Evolutionary conservation across 2,888 invertebrate genomes (phyloP).

Genomic region (Eurois occulta): DNA sequence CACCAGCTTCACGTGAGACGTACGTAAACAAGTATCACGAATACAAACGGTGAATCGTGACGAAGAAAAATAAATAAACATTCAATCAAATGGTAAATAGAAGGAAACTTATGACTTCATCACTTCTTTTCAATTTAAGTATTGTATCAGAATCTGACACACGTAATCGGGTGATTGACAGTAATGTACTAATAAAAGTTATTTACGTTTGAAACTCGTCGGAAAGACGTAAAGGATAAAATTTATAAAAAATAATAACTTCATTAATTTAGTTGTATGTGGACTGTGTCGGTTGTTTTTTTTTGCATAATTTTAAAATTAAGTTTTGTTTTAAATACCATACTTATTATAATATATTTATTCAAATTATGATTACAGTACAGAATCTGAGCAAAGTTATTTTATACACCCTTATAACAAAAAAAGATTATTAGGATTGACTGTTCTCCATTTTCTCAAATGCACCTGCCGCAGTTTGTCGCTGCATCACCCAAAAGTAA

Average conservation of each 20-base stretch:
- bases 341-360: not conserved
- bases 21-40: constrained; percentile 53
- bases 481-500: not conserved
- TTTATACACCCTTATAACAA: not conserved
- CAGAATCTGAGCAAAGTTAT: not conserved
- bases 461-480: not conserved
- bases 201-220: constrained; percentile 37
- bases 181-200: constrained; percentile 51
- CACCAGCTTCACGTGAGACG: constrained; percentile 7
- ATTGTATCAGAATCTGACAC: constrained; percentile 38
- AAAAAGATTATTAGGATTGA: not conserved
- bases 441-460: not conserved
- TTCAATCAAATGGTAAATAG: constrained; percentile 46
- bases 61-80: constrained; percentile 62
- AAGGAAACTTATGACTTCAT: constrained; percentile 47
- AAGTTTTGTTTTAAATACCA: not conserved
- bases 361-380: not conserved
- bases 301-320: constrained; percentile 12
- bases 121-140: constrained; percentile 35
- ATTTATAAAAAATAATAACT: constrained; percentile 42
- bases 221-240: constrained; percentile 23
- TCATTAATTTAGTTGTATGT: constrained; percentile 20
- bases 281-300: not conserved
- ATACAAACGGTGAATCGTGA: constrained; percentile 53
- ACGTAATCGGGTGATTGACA: constrained; percentile 48